phyloP scores from a whole-genome alignment of 2,888 invertebrate genomes.

The Apodemia hepburni region DNA sequence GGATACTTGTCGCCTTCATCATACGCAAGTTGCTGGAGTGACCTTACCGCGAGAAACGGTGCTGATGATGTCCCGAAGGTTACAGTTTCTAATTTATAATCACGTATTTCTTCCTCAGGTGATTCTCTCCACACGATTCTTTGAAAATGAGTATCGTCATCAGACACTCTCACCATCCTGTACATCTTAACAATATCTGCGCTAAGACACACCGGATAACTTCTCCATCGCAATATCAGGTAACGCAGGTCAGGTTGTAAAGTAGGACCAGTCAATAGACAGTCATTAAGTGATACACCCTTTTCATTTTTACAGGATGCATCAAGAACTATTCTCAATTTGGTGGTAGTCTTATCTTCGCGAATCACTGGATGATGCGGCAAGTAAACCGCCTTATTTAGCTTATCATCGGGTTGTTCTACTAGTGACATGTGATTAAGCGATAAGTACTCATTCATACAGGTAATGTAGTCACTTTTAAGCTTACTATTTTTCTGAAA shows the following conservation, averaged over 20 bases:
- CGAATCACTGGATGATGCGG: conserved; percentile 16
- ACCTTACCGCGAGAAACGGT: conserved; percentile 30
- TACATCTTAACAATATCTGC: conserved; percentile 39
- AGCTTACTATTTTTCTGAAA: not conserved
- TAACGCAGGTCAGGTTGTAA: conserved; percentile 36
- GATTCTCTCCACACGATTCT: conserved; percentile 29
- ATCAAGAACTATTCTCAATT: conserved; percentile 22
- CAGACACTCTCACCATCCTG: conserved; percentile 26
- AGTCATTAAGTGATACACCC: conserved; percentile 33
- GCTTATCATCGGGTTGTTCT: not conserved
- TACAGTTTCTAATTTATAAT: conserved; percentile 20
- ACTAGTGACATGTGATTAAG: not conserved
- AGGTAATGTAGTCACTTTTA: not conserved
- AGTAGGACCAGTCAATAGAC: conserved; percentile 32
- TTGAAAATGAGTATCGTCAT: conserved; percentile 18
- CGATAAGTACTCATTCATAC: not conserved
- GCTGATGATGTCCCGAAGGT: conserved; percentile 31
- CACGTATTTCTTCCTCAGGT: conserved; percentile 15
- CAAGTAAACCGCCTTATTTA: not conserved
- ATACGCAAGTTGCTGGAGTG: conserved; percentile 28
- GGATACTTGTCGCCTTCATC: conserved; percentile 27
- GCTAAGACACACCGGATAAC: conserved; percentile 25
- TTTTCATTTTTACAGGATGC: conserved; percentile 28
- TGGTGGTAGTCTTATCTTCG: conserved; percentile 5
- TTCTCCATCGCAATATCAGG: conserved; percentile 34